Percentiles rank a stretch among this genome's conserved stretches.
Evolutionary conservation across 2,888 invertebrate species (phyloP).

Genomic region (Napeogenes sylphis): DNA sequence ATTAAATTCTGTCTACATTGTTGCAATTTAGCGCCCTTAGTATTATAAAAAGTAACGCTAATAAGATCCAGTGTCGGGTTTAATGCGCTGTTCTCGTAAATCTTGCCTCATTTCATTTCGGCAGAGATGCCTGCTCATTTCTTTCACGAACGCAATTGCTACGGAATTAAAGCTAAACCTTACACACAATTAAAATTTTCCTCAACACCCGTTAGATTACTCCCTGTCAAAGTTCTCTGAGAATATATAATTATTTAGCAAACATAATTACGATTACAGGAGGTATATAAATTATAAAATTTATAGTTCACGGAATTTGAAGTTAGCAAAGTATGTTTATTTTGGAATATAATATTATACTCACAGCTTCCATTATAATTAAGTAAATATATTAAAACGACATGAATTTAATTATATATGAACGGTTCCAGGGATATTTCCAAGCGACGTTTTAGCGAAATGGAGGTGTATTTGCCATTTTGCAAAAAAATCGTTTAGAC

Average conservation of each 20-base stretch:
- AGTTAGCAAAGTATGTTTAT: not conserved
- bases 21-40: conserved; percentile 67
- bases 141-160: conserved; percentile 48
- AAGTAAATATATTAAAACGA: not conserved
- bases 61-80: conserved; percentile 67
- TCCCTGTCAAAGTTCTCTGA: conserved; percentile 12
- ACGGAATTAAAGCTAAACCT: conserved; percentile 63
- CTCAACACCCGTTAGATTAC: conserved; percentile 17
- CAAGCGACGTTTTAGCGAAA: no score
- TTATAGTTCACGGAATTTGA: not conserved
- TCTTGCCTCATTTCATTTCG: conserved; percentile 62
- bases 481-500: no score
- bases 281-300: conserved; percentile 7
- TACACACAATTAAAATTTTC: conserved; percentile 48
- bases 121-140: conserved; percentile 62
- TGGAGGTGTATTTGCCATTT: no score
- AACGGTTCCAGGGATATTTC: no score
- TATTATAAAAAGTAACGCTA: conserved; percentile 76
- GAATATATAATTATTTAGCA: conserved; percentile 17
- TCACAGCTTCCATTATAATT: not conserved
- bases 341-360: not conserved
- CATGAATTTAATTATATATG: no score
- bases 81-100: conserved; percentile 60
- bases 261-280: conserved; percentile 13
- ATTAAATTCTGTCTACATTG: conserved; percentile 72